Percentiles rank a stretch among this genome's conserved stretches.
Conservation (phyloP, 2,113 vertebrate genomes). For the Oxyruncus cristatus region DNA sequence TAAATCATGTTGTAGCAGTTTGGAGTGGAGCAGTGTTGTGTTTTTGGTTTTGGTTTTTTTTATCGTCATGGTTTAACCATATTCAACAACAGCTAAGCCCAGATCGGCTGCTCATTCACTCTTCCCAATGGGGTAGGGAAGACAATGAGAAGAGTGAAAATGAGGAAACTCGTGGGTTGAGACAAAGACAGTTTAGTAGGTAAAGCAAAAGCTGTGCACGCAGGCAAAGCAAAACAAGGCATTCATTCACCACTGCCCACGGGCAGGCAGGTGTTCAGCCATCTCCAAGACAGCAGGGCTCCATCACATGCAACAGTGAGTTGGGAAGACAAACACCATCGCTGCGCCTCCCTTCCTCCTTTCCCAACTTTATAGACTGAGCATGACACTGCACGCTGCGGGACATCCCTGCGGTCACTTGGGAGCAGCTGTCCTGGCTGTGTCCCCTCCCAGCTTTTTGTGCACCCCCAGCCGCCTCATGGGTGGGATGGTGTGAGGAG, state of each 20-base stretch:
- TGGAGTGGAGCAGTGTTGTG: background rate
- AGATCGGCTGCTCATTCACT: background rate
- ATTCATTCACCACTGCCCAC: background rate
- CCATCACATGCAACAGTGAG: background rate
- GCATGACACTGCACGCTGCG: fast-evolving
- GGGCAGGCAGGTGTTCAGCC: background rate
- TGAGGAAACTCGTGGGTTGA: background rate
- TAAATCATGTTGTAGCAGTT: background rate
- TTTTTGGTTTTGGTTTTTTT: background rate
- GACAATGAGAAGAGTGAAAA: background rate
- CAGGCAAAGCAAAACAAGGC: background rate
- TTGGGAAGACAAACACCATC: background rate
- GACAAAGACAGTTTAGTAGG: background rate
- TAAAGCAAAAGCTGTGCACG: background rate
- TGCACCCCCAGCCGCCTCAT: background rate
- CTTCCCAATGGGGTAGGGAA: background rate
- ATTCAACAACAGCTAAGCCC: background rate
- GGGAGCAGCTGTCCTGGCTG: background rate
- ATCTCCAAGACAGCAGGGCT: background rate
- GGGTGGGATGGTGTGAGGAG: background rate
- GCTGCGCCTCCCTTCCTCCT: background rate
- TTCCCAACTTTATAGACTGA: background rate
- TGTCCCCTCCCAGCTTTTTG: background rate
- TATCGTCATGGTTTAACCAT: background rate
- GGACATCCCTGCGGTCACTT: background rate